Evolutionary conservation across 2,113 vertebrate genomes (phyloP), one percentile per base, ranked within the genome.

Genomic region (Paramisgurnus dabryanus): DNA sequence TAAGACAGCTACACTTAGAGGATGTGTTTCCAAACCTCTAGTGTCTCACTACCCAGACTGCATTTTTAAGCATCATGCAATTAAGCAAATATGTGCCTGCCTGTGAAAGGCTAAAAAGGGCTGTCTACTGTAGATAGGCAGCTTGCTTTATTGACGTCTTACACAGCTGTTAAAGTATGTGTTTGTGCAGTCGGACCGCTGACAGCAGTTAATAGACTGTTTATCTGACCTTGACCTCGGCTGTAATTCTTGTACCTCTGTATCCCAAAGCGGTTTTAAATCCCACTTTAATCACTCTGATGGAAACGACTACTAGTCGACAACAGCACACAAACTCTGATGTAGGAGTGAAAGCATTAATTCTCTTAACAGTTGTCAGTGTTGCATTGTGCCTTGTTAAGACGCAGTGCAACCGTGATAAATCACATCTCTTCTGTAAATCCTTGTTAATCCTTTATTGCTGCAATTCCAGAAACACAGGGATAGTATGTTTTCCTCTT

Each of bases 141-240:
- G 9, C 49, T 50, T 4, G 9, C 49, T 50, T 11, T 50, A 12
- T 50, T 13, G 50, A 13, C 12, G 12, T 12, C 50, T 12, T 45
- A 61, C 58, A 15, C 18, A 47, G 71, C 57, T 74, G 40, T 61
- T 15, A n/a, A 5, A 13, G 40, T 45, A 39, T 1, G 18, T 39
- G 40, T 60, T 39, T 8, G 72, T 75, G 67, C 27, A 50, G 67
- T 75, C 6, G 13, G 60, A 18, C 60, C 67, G n/a, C 67, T 73
- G 71, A 40, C n/a, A 74, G 71, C 57, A 74, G 40, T 61, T 63
- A 64, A 63, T 63, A 22, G 45, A 12, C 67, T 63, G 78, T 70
- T 63, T 79, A 79, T 70, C 78, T 79, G 67, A 63, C 67, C 69
- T 73, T 73, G 61, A 73, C 69, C 45, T 64, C 78, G 6, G 11